phyloP scores from a whole-genome alignment of 1,140 invertebrate species.

The Drosophila albomicans region DNA sequence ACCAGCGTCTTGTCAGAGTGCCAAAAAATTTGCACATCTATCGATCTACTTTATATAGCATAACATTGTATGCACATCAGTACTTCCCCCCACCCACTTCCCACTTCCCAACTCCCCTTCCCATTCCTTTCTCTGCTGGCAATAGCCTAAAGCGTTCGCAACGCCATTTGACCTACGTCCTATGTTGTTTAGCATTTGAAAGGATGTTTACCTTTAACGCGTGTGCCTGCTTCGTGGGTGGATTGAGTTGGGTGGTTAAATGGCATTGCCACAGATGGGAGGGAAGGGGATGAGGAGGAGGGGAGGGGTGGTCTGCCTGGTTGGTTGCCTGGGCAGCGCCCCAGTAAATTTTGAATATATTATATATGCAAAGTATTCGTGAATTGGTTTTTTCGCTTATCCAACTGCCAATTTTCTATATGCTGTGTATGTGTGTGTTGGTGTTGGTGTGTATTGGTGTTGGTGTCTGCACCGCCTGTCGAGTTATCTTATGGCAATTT shows the following conservation, averaged over 20 bases:
- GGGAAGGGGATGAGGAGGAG: too few relatives aligned
- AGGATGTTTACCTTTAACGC: slow-evolving; percentile 82
- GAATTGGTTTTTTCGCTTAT: slow-evolving; percentile 85
- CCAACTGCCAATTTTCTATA: slow-evolving; percentile 84
- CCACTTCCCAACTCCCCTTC: neutral
- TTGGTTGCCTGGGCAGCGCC: slow-evolving; percentile 64
- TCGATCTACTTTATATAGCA: slow-evolving; percentile 20
- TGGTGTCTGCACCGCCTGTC: slow-evolving; percentile 63
- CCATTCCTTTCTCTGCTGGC: neutral
- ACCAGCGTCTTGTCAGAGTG: neutral
- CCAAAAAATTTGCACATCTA: slow-evolving; percentile 56
- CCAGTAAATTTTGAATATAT: slow-evolving; percentile 80
- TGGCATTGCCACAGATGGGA: neutral
- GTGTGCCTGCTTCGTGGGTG: slow-evolving; percentile 40
- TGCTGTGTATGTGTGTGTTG: slow-evolving; percentile 23
- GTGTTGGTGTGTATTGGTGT: slow-evolving; percentile 41
- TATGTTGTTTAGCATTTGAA: slow-evolving; percentile 51
- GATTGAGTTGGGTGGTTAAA: slow-evolving; percentile 5
- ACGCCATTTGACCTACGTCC: slow-evolving; percentile 67
- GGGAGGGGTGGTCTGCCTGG: neutral
- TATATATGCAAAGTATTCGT: slow-evolving; percentile 84
- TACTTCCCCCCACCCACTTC: neutral
- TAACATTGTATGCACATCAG: slow-evolving; percentile 31
- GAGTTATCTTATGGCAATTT: slow-evolving; percentile 81
- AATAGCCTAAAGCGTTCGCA: slow-evolving; percentile 48